phyloP scores from a whole-genome alignment of 2,797 vertebrate genomes.

The Fundulus diaphanus region DNA sequence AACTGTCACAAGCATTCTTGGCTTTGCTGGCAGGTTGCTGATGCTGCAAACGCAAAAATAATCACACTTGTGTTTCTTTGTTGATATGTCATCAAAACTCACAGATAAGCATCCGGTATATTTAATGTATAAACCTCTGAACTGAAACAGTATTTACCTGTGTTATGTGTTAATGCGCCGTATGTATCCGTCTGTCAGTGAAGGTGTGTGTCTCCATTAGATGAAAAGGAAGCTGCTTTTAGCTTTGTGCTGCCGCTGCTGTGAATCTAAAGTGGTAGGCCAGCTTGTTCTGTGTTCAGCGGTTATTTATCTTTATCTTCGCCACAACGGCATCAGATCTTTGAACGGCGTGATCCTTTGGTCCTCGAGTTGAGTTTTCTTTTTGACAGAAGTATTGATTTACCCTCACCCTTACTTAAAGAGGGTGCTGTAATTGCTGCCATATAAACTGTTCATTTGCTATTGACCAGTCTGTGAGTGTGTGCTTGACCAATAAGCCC shows the following conservation, averaged over 20 bases:
- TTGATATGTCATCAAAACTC: not conserved
- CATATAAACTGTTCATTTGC: slow-evolving; percentile 3
- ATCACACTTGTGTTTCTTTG: not conserved
- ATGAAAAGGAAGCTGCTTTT: slow-evolving; percentile 3
- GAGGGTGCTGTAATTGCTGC: slow-evolving; percentile 16
- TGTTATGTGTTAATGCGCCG: not conserved
- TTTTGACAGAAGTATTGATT: slow-evolving; percentile 39
- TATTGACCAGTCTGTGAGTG: slow-evolving; percentile 8
- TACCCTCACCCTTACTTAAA: slow-evolving; percentile 16
- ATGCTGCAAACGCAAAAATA: not conserved
- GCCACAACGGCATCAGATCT: not conserved
- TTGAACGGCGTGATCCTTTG: slow-evolving; percentile 32
- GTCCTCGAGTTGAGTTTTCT: slow-evolving; percentile 22
- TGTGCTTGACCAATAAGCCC: not conserved
- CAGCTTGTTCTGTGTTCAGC: slow-evolving; percentile 15
- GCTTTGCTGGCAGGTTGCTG: not conserved
- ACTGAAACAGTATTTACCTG: not conserved
- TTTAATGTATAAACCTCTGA: not conserved
- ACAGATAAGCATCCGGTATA: not conserved
- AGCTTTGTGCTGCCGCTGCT: not conserved
- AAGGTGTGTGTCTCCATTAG: slow-evolving; percentile 12
- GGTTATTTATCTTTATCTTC: slow-evolving; percentile 20
- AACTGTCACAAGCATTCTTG: not conserved
- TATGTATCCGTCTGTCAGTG: not conserved
- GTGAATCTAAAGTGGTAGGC: not conserved